phyloP scores from a whole-genome alignment of 2,888 invertebrate species.

The Tinea trinotella region DNA sequence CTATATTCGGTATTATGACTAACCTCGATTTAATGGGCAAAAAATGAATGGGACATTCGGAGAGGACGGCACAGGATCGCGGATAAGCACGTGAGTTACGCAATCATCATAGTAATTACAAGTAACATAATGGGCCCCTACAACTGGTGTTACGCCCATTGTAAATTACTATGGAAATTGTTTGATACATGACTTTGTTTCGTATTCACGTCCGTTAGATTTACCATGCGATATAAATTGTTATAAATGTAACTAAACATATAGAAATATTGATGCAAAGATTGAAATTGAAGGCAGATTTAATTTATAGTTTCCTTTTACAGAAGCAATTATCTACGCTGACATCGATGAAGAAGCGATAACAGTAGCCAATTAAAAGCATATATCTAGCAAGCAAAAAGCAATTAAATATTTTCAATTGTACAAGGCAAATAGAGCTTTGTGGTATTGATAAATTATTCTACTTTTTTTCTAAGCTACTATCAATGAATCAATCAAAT shows the following conservation, averaged over 20 bases:
- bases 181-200: slow-evolving; percentile 28
- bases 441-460: too few relatives aligned
- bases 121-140: slow-evolving; percentile 19
- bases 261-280: background rate
- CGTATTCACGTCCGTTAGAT: background rate
- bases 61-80: background rate
- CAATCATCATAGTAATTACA: slow-evolving; percentile 18
- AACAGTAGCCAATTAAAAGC: slow-evolving; percentile 19
- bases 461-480: too few relatives aligned
- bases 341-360: slow-evolving; percentile 20
- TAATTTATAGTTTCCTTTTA: slow-evolving; percentile 24
- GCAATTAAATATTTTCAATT: slow-evolving; percentile 16
- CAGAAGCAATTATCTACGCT: slow-evolving; percentile 22
- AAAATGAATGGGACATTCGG: slow-evolving; percentile 13
- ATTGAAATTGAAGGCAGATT: slow-evolving; percentile 8
- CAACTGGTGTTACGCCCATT: slow-evolving; percentile 23
- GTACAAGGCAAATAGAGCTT: background rate
- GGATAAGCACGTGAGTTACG: slow-evolving; percentile 19
- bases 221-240: background rate
- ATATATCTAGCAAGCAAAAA: slow-evolving; percentile 7
- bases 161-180: slow-evolving; percentile 30
- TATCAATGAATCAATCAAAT: too few relatives aligned
- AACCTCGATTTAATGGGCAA: background rate
- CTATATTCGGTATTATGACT: background rate
- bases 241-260: slow-evolving; percentile 10